Base-by-base conservation (phyloP, 1,140 invertebrate genomes). In the Caenorhabditis tropicalis region DNA sequence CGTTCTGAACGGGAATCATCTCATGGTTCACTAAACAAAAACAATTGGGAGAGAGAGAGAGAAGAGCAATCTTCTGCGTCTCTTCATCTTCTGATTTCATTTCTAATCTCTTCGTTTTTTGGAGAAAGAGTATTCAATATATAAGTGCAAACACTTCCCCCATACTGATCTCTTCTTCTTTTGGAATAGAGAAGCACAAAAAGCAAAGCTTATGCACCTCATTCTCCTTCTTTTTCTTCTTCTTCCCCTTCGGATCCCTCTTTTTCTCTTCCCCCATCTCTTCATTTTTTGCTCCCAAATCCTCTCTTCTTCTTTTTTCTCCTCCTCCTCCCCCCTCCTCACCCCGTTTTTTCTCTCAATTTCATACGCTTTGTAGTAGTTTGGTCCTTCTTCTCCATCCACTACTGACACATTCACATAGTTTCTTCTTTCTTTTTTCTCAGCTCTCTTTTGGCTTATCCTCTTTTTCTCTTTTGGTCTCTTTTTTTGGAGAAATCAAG, bases 151-250 rank as follows among this genome's bases (percentile, higher is more conserved):
- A 56, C 21, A 56, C 53, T 56, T 27, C 24, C 51, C 10, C 7
- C 29, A 3, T 46, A 21, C 49, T n/a, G 19, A 19, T 21, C 21
- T 10, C 7, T n/a, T 24, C 21, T 27, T 56, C 21, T 56, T 51
- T 51, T 12, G 21, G 24, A 65, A 36, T 27, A 27, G 39, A 43
- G 39, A 43, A 24, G 36, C 36, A 43, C 65, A 43, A 43, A 74
- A 74, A 74, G 65, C 65, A 74, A 43, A 74, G 65, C 65, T 74
- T 74, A 74, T 74, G 65, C 58, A 58, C 53, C 53, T 65, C 58
- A n/a, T n/a, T n/a, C n/a, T n/a, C n/a, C n/a, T n/a, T n/a, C n/a
- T n/a, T 43, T 43, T 12, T 43, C 39, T 12, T 43, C 39, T 12
- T 6, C 39, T 43, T 43, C 39, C 12, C 12, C 39, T 43, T 43